Evolutionary conservation across 2,888 invertebrate species (phyloP).

Genomic region (Agrilus biguttatus): DNA sequence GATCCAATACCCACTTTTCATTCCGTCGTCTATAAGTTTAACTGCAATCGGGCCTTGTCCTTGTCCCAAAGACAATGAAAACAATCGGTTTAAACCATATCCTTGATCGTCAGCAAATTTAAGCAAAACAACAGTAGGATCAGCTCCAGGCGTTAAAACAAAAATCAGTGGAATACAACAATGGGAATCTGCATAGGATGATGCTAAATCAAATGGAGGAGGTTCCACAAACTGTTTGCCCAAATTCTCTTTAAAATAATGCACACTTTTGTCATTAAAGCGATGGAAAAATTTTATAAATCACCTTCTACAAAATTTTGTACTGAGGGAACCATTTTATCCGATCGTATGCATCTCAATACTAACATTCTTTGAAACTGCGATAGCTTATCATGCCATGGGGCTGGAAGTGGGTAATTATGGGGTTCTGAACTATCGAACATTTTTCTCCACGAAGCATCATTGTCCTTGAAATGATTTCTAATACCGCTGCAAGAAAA

Average conservation of each 20-base stretch:
- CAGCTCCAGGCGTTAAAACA: constrained; percentile 83
- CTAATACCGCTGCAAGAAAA: constrained; percentile 40
- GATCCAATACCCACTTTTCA: constrained; percentile 80
- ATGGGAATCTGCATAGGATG: constrained; percentile 76
- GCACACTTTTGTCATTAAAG: neutral
- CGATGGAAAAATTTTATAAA: neutral
- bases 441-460: constrained; percentile 51
- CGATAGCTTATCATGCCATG: constrained; percentile 48
- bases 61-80: constrained; percentile 79
- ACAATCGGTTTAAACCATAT: constrained; percentile 58
- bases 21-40: constrained; percentile 70
- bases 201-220: constrained; percentile 74
- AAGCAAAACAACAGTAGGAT: constrained; percentile 77
- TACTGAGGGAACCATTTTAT: constrained; percentile 73
- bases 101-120: constrained; percentile 90
- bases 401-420: constrained; percentile 47
- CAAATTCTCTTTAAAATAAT: constrained; percentile 41
- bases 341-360: constrained; percentile 68
- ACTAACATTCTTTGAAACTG: constrained; percentile 64
- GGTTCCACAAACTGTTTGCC: constrained; percentile 75
- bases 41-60: constrained; percentile 87
- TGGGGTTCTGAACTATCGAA: constrained; percentile 70
- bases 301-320: constrained; percentile 53
- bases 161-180: constrained; percentile 82
- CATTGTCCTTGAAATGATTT: constrained; percentile 44